Conservation (phyloP, 2,797 vertebrate genomes). For the Erpetoichthys calabaricus region DNA sequence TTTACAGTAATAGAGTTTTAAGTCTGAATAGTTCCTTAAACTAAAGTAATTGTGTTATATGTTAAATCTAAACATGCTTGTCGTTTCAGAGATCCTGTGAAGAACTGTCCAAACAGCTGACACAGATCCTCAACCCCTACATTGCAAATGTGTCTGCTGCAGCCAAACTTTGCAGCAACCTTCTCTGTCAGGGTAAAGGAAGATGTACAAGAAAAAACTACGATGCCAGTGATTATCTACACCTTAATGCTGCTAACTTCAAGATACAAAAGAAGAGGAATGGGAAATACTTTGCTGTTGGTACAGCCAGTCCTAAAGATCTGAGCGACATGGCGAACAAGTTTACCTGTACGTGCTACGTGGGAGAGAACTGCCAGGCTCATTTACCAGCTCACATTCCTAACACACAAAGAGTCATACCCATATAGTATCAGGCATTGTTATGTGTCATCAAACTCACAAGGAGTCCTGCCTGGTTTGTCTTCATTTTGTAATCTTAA, state of each 20-base stretch:
- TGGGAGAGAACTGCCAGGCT: constrained; percentile 36
- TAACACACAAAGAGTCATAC: constrained; percentile 18
- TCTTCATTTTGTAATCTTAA: no score
- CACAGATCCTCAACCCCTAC: constrained; percentile 54
- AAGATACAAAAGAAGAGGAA: constrained; percentile 27
- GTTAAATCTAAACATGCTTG: neutral
- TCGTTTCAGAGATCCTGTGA: constrained; percentile 50
- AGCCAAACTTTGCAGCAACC: constrained; percentile 59
- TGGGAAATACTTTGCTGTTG: constrained; percentile 37
- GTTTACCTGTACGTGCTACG: constrained; percentile 57
- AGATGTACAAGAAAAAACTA: constrained; percentile 54
- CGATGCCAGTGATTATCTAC: constrained; percentile 56
- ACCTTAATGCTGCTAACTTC: constrained; percentile 51
- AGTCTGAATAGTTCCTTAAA: constrained; percentile 3
- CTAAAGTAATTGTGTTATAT: constrained; percentile 6
- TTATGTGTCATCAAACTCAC: no score
- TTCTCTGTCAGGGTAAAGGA: constrained; percentile 56
- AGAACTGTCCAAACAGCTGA: constrained; percentile 48
- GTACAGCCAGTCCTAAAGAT: constrained; percentile 43
- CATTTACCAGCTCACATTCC: constrained; percentile 20
- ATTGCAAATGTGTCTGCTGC: constrained; percentile 72
- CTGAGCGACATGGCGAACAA: constrained; percentile 36
- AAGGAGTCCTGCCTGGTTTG: no score
- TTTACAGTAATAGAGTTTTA: no score
- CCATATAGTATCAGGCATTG: constrained; percentile 3